phyloP scores from a whole-genome alignment of 1,140 invertebrate genomes.

The Schmidtea mediterranea region DNA sequence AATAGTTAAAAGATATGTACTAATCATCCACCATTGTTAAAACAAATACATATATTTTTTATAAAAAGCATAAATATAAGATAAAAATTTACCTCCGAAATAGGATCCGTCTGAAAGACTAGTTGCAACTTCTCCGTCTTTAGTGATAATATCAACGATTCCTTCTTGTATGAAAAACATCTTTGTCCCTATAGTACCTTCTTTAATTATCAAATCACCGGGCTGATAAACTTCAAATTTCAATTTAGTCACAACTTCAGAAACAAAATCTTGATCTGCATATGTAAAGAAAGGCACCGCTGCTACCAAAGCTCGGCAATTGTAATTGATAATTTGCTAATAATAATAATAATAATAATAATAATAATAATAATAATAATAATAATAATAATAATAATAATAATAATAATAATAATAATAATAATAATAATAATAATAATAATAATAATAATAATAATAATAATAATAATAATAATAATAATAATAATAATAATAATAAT shows the following conservation, averaged over 20 bases:
- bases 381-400: conserved; percentile 1
- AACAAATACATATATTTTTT: neutral
- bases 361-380: too few relatives aligned
- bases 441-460: too few relatives aligned
- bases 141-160: too few relatives aligned
- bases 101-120: conserved; percentile 75
- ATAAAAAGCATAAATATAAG: neutral
- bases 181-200: conserved; percentile 65
- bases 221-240: conserved; percentile 91
- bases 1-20: too few relatives aligned
- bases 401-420: conserved; percentile 1
- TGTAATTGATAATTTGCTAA: conserved; percentile 86
- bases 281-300: conserved; percentile 87
- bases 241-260: conserved; percentile 72
- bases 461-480: too few relatives aligned
- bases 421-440: too few relatives aligned
- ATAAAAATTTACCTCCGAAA: conserved; percentile 54
- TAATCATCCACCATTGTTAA: too few relatives aligned
- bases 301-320: too few relatives aligned
- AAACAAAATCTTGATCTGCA: conserved; percentile 66
- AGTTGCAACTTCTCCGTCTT: conserved; percentile 74
- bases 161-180: conserved; percentile 96
- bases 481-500: too few relatives aligned
- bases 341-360: conserved; percentile 40
- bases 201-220: conserved; percentile 12